Base-by-base conservation (phyloP, 2,888 invertebrate genomes). In the Terebella lapidaria region DNA sequence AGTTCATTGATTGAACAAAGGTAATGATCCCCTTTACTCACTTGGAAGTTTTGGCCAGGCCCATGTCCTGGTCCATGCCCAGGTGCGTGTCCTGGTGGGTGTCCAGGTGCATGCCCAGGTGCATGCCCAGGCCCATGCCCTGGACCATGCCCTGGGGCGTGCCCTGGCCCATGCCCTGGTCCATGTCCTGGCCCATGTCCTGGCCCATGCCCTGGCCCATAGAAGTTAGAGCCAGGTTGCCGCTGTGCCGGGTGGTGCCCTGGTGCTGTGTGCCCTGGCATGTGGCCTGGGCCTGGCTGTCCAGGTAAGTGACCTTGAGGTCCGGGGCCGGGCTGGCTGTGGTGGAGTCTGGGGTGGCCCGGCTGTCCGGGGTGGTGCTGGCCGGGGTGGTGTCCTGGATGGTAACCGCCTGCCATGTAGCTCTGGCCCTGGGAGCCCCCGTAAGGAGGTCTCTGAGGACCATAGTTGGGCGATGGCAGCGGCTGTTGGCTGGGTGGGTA, bases 401-500 rank as follows among this genome's bases (percentile, higher is more conserved):
- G 62, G 30, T 52, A 47, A 26, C 29, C 56, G 35, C 58, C 62
- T 28, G 47, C 55, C 22, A 52, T 56, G 20, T 56, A 63, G 22
- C 45, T 30, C 15, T 65, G 58, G 29, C 28, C 35, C 59, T 67
- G 56, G 57, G 63, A 47, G 54, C 63, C 61, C 28, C 71, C 69
- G 61, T 74, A 74, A n/a, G n/a, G n/a, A n/a, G n/a, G n/a, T n/a
- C n/a, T n/a, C 52, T 64, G 67, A 20, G 73, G 74, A 24, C 73
- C 74, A 57, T 75, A 76, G 26, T 42, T 65, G 28, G 65, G 58
- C 22, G 62, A 60, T n/a, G 56, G 75, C 56, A 76, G 65, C 35
- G 77, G 74, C 62, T 76, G 77, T 66, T 76, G 76, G 46, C 71
- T 71, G 24, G 75, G 75, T 26, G 71, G 71, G 63, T 74, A 76